phyloP scores from a whole-genome alignment of 1,140 invertebrate genomes.

The Drosophila tropicalis region DNA sequence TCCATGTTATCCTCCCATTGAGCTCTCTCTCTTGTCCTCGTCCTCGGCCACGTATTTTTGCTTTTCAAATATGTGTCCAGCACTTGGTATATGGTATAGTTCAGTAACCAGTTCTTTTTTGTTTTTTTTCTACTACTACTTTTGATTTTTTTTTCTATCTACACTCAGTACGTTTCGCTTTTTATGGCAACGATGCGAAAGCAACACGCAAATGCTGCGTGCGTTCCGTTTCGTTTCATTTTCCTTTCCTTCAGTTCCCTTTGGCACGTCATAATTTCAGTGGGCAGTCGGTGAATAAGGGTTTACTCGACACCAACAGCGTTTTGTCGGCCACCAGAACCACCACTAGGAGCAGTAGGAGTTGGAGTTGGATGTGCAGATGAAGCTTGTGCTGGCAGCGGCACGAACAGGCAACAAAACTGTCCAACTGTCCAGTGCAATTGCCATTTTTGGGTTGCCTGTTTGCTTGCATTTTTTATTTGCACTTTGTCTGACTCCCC shows the following conservation, averaged over 20 bases:
- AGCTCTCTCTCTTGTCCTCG: slow-evolving; percentile 20
- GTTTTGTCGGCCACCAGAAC: slow-evolving; percentile 39
- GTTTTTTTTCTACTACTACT: slow-evolving; percentile 19
- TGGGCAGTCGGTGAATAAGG: slow-evolving; percentile 44
- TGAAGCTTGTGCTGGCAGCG: not conserved
- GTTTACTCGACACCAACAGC: slow-evolving; percentile 72
- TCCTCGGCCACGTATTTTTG: slow-evolving; percentile 71
- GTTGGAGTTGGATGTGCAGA: too few relatives aligned
- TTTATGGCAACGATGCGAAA: slow-evolving; percentile 52
- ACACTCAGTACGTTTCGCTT: slow-evolving; percentile 49
- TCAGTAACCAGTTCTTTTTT: slow-evolving; percentile 24
- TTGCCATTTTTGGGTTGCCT: slow-evolving; percentile 77
- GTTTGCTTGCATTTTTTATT: slow-evolving; percentile 80
- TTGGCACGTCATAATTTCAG: slow-evolving; percentile 77
- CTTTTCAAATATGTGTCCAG: slow-evolving; percentile 81
- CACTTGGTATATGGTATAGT: slow-evolving; percentile 53
- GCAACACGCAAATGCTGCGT: slow-evolving; percentile 80
- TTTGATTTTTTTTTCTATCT: slow-evolving; percentile 32
- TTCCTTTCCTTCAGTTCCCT: slow-evolving; percentile 13
- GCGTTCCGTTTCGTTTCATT: slow-evolving; percentile 30
- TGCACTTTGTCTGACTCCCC: slow-evolving; percentile 40
- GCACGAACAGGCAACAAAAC: slow-evolving; percentile 22
- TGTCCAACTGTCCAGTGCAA: slow-evolving; percentile 72
- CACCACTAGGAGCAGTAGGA: not conserved
- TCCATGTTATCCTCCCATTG: slow-evolving; percentile 59